A percentile compares a stretch with the other conserved stretches of the same genome.
Evolutionary conservation across 2,113 vertebrate genomes (phyloP).

Genomic region (Nipponia nippon): DNA sequence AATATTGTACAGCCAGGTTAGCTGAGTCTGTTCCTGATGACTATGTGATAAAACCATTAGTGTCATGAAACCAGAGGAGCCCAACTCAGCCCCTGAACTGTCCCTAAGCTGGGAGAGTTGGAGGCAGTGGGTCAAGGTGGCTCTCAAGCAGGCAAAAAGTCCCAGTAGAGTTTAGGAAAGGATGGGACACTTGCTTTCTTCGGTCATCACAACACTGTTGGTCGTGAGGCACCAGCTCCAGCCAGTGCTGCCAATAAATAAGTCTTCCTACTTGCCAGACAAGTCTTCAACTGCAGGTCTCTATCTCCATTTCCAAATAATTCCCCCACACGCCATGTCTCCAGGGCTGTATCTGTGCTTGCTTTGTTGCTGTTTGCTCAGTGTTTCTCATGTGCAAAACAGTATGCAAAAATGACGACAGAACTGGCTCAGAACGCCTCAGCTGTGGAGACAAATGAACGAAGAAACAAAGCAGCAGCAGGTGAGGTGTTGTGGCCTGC

Average conservation of each 20-base stretch:
- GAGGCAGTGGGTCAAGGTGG: not conserved
- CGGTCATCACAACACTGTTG: not conserved
- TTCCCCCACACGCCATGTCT: rapidly evolving
- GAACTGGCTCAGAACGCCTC: not conserved
- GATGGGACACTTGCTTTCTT: not conserved
- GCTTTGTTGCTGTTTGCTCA: not conserved
- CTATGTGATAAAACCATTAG: not conserved
- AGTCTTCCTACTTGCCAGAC: not conserved
- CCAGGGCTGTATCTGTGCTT: not conserved
- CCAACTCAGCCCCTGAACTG: not conserved
- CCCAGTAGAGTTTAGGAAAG: not conserved
- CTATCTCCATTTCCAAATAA: not conserved
- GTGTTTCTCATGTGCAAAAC: not conserved
- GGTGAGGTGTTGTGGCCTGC: not conserved
- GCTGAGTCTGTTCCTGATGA: not conserved
- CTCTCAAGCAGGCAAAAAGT: not conserved
- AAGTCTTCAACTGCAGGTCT: not conserved
- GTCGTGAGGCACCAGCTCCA: not conserved
- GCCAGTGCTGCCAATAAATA: not conserved
- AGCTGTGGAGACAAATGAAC: not conserved
- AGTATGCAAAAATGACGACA: not conserved
- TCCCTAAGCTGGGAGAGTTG: not conserved
- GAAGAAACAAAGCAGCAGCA: not conserved
- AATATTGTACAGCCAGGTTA: not conserved
- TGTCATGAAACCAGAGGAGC: not conserved